phyloP scores from a whole-genome alignment of 2,113 vertebrate genomes.

The Myiozetetes cayanensis region DNA sequence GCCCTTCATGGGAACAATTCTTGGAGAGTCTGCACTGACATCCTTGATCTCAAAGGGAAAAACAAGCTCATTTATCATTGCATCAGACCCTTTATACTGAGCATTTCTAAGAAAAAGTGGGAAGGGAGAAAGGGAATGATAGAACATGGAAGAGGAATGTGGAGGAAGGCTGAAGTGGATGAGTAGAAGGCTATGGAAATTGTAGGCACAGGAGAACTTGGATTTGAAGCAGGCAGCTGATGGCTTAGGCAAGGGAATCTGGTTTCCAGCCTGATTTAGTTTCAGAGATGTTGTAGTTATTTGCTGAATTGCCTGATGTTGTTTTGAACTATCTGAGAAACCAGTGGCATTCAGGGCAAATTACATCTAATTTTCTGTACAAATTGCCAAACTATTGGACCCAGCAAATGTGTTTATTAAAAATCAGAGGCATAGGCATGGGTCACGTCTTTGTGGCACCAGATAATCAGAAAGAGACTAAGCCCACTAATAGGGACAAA shows the following conservation, averaged over 20 bases:
- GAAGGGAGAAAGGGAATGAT: neutral
- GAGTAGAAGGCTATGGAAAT: neutral
- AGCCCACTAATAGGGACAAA: constrained; percentile 72
- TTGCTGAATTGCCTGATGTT: constrained; percentile 28
- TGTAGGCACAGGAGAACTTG: rapidly evolving
- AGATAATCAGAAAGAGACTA: constrained; percentile 71
- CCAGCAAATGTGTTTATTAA: constrained; percentile 76
- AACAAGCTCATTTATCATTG: neutral
- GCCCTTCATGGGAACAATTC: neutral
- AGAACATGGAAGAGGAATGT: neutral
- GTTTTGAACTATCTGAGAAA: constrained; percentile 72
- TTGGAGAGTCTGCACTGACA: neutral
- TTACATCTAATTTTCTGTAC: constrained; percentile 79
- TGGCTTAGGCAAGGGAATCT: neutral
- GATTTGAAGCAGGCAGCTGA: neutral
- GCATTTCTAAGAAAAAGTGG: neutral
- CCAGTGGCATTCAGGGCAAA: constrained; percentile 76
- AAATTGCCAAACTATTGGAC: constrained; percentile 75
- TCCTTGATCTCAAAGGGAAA: neutral
- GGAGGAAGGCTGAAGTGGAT: neutral
- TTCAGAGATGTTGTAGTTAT: constrained; percentile 15
- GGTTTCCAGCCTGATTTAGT: neutral
- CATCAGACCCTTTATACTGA: neutral
- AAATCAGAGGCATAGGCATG: constrained; percentile 66
- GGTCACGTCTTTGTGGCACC: constrained; percentile 64